phyloP scores from a whole-genome alignment of 1,140 invertebrate genomes.

The Pissodes strobi region DNA sequence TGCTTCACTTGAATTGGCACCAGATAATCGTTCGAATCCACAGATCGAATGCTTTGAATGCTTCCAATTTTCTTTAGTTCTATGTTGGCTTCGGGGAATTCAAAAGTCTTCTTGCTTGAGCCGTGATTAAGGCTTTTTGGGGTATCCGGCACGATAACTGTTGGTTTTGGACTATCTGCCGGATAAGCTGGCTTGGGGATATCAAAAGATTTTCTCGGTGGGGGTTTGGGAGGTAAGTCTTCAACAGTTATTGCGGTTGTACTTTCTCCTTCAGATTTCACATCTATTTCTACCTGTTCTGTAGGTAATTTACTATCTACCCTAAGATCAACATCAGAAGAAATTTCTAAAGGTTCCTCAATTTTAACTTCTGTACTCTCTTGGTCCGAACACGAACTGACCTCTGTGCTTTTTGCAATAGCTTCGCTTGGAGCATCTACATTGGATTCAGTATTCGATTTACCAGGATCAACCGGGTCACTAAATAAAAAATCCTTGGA shows the following conservation, averaged over 20 bases:
- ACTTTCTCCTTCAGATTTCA: conserved; percentile 25
- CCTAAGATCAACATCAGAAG: no score
- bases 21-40: conserved; percentile 28
- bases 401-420: not conserved
- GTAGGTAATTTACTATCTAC: no score
- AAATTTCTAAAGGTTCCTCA: no score
- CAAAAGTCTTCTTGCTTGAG: conserved; percentile 33
- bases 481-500: conserved; percentile 2
- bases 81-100: conserved; percentile 38
- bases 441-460: not conserved
- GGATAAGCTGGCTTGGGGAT: conserved; percentile 46
- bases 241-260: conserved; percentile 3
- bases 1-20: conserved; percentile 24
- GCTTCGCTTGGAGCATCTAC: not conserved
- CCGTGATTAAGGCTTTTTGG: conserved; percentile 7
- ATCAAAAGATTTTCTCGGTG: conserved; percentile 51
- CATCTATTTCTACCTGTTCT: conserved; percentile 11
- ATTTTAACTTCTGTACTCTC: not conserved
- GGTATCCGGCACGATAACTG: conserved; percentile 1
- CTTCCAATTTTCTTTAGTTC: conserved; percentile 20
- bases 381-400: not conserved
- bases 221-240: conserved; percentile 56
- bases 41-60: conserved; percentile 20
- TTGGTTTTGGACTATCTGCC: conserved; percentile 44
- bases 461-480: not conserved